Conservation (phyloP, 2,797 vertebrate genomes). For the Oreonectes daqikongensis region DNA sequence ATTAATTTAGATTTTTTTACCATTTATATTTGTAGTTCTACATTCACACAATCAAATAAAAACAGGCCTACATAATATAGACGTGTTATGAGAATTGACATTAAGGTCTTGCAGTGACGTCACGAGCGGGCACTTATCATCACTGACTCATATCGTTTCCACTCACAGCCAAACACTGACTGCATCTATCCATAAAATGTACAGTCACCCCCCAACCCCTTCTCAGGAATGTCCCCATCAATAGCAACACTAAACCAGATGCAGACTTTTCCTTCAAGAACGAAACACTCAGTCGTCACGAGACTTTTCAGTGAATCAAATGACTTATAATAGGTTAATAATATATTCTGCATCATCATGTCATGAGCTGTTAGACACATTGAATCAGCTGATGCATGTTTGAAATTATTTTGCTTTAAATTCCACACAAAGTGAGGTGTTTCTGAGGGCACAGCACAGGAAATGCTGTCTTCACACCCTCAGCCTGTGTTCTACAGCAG, state of each 20-base stretch:
- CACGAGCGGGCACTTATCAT: too few species aligned
- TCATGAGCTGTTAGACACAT: not conserved
- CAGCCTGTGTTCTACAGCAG: not conserved
- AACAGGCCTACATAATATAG: too few species aligned
- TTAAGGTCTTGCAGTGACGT: too few species aligned
- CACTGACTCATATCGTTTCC: not conserved
- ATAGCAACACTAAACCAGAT: not conserved
- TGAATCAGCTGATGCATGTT: not conserved
- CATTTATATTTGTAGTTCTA: too few species aligned
- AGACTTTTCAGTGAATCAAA: not conserved
- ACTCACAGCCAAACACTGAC: not conserved
- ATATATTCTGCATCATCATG: not conserved
- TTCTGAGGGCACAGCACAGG: constrained; percentile 8
- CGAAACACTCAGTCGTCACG: too few species aligned
- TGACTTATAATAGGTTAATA: not conserved
- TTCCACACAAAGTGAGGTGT: too few species aligned
- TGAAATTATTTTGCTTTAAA: not conserved
- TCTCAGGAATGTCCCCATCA: not conserved
- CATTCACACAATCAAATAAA: too few species aligned
- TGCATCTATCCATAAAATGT: not conserved
- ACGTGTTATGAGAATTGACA: too few species aligned
- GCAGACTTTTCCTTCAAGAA: too few species aligned
- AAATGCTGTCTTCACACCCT: constrained; percentile 25
- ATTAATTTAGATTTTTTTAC: too few species aligned
- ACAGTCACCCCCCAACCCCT: not conserved